A percentile compares a stretch with the other conserved stretches of the same genome.
Evolutionary conservation across 1,140 invertebrate genomes (phyloP).

Genomic region (Drosophila melanogaster): DNA sequence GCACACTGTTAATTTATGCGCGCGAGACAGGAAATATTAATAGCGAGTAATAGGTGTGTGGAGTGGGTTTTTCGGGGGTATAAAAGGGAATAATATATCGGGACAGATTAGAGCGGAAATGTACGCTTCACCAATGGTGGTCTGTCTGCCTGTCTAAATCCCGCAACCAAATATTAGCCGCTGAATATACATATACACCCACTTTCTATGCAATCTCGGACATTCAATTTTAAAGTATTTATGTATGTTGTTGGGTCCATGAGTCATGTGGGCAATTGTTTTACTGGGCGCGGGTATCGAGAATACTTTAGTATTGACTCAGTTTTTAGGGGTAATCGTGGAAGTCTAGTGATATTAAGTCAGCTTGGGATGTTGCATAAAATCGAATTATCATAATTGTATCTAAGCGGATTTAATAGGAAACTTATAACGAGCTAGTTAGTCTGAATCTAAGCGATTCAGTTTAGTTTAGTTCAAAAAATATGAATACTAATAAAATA

Average conservation of each 20-base stretch:
- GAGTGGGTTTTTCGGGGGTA: conserved; percentile 4
- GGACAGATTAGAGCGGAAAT: conserved; percentile 55
- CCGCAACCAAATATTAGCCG: conserved; percentile 5
- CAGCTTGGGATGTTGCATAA: conserved; percentile 7
- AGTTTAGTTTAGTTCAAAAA: no score
- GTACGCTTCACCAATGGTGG: conserved; percentile 32
- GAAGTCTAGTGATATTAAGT: conserved; percentile 17
- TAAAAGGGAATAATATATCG: conserved; percentile 9
- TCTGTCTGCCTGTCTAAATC: not conserved
- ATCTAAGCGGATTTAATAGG: conserved; percentile 6
- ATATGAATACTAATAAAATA: no score
- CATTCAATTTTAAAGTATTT: conserved; percentile 16
- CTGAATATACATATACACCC: conserved; percentile 10
- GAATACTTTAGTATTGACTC: conserved; percentile 17
- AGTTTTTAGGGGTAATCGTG: not conserved
- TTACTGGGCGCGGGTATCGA: not conserved
- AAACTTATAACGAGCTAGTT: not conserved
- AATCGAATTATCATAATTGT: conserved; percentile 23
- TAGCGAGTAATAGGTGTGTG: conserved; percentile 58
- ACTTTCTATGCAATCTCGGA: conserved; percentile 21
- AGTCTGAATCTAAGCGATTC: not conserved
- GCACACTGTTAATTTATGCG: conserved; percentile 69
- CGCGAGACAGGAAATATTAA: conserved; percentile 80
- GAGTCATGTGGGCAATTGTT: conserved; percentile 13
- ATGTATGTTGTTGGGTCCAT: not conserved